These are phyloP conservation scores for Dorcus parallelipipedus DNA, from an alignment of 2,888 invertebrate species.

Conservation along the genomic window DNA sequence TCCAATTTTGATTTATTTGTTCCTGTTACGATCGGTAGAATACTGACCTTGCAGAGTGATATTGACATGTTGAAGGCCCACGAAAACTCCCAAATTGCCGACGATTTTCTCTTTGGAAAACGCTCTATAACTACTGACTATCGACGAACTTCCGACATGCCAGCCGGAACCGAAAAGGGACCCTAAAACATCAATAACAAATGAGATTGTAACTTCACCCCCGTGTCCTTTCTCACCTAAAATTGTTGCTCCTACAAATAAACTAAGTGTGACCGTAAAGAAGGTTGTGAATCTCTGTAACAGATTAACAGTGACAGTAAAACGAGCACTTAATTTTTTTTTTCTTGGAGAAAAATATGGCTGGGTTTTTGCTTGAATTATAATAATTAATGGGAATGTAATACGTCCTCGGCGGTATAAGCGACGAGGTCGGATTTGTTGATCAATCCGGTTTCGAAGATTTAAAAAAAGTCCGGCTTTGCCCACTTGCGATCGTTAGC, in stretches of 20 bases:
- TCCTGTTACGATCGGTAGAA: not conserved
- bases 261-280: constrained; percentile 84
- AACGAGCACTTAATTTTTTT: no score
- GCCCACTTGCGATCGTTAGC: no score
- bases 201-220: not conserved
- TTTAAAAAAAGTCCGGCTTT: no score
- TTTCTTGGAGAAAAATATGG: no score
- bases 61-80: constrained; percentile 92
- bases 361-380: no score
- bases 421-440: constrained; percentile 1
- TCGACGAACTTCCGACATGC: constrained; percentile 83
- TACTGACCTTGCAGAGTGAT: constrained; percentile 84
- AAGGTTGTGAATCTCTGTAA: constrained; percentile 90
- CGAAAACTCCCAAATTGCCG: constrained; percentile 86
- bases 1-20: no score
- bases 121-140: constrained; percentile 84
- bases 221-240: constrained; percentile 64
- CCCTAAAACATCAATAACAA: constrained; percentile 56
- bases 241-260: constrained; percentile 90
- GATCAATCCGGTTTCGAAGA: constrained; percentile 2
- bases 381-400: no score
- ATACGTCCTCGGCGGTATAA: no score
- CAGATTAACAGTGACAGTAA: constrained; percentile 15
- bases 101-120: constrained; percentile 85
- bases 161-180: constrained; percentile 88